Percentiles rank a stretch among this genome's conserved stretches.
phyloP scores from a whole-genome alignment of 1,140 invertebrate genomes.

The Batillaria attramentaria region DNA sequence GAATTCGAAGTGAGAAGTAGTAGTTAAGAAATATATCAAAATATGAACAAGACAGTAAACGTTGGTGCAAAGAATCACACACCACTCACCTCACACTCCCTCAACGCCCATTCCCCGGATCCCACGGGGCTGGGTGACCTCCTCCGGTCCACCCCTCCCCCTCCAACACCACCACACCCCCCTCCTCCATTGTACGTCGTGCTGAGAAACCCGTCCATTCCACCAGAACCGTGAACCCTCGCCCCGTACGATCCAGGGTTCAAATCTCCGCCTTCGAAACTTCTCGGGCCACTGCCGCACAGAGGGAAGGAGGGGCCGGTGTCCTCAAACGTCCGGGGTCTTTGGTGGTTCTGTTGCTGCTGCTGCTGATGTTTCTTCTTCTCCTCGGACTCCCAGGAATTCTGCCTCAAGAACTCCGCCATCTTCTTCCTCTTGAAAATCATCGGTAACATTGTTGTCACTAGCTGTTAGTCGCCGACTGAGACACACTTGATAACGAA shows the following conservation, averaged over 20 bases:
- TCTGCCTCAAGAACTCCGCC: constrained; percentile 6
- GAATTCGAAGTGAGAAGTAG: no score
- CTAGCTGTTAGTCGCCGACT: no score
- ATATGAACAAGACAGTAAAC: no score
- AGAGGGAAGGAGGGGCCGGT: not conserved
- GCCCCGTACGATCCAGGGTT: not conserved
- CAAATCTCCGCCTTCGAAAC: not conserved
- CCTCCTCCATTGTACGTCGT: not conserved
- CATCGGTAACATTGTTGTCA: constrained; percentile 9
- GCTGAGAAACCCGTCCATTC: not conserved
- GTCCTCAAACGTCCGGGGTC: not conserved
- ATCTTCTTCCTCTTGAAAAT: constrained; percentile 15
- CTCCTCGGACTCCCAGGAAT: not conserved
- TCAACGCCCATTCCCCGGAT: constrained; percentile 15
- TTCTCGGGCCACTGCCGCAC: not conserved
- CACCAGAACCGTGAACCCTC: not conserved
- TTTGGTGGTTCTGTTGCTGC: not conserved
- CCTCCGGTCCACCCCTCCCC: not conserved
- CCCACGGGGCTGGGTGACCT: constrained; percentile 13
- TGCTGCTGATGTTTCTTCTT: not conserved
- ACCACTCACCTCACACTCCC: constrained; percentile 15
- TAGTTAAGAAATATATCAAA: no score
- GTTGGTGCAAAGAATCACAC: no score
- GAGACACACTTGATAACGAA: no score
- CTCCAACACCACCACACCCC: not conserved